Evolutionary conservation across 2,113 vertebrate species (phyloP).

Genomic region (Clarias macrocephalus): DNA sequence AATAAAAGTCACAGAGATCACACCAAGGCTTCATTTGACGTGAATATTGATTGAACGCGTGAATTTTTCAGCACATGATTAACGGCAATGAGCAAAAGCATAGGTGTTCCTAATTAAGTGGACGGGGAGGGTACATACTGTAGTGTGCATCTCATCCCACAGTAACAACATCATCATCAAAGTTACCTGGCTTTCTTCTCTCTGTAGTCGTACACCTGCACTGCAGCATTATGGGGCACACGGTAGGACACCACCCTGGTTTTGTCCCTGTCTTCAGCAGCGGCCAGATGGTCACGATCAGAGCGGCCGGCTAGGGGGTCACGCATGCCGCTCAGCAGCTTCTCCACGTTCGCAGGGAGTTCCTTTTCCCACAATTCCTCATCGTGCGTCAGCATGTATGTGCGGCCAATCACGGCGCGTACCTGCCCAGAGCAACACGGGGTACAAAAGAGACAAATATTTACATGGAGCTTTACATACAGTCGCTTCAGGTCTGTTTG

Average conservation of each 20-base stretch:
- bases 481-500: not conserved
- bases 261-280: conserved; percentile 60
- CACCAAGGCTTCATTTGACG: too few species aligned
- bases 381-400: conserved; percentile 86
- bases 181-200: conserved; percentile 81
- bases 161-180: not conserved
- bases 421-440: conserved; percentile 68
- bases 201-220: conserved; percentile 90
- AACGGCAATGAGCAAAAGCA: too few species aligned
- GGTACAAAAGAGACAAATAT: not conserved
- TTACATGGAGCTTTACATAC: not conserved
- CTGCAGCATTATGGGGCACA: conserved; percentile 84
- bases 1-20: too few species aligned
- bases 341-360: conserved; percentile 80
- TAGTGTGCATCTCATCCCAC: not conserved
- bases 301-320: conserved; percentile 77
- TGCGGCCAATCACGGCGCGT: conserved; percentile 82
- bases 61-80: too few species aligned
- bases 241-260: conserved; percentile 81
- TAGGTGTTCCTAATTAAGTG: too few species aligned
- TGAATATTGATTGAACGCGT: too few species aligned
- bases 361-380: conserved; percentile 89
- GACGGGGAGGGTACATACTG: not conserved
- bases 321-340: conserved; percentile 66
- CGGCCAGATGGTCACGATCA: rapidly evolving